These are phyloP conservation scores for Nomada ferruginata DNA, from an alignment of 2,888 invertebrate species.

Conservation along the genomic window DNA sequence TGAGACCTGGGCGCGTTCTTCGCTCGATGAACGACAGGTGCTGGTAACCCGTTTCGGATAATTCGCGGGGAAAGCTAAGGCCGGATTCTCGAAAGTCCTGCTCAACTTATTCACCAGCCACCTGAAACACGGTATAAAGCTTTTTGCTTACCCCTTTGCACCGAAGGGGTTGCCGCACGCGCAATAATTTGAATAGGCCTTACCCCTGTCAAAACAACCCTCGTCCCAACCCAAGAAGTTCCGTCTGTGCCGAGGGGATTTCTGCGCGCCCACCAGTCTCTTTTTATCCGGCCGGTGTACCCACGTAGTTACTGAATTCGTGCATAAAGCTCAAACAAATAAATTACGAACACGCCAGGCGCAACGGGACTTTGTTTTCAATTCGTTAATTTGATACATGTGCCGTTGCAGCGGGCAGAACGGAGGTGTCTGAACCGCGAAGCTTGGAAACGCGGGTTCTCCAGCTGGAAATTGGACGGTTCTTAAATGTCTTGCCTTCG, in stretches of 20 bases:
- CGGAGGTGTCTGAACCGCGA: conserved; percentile 40
- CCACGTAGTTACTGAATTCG: conserved; percentile 47
- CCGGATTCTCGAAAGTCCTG: conserved; percentile 56
- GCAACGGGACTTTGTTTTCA: conserved; percentile 39
- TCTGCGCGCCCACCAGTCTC: conserved; percentile 43
- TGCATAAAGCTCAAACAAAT: conserved; percentile 51
- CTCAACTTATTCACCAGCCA: conserved; percentile 53
- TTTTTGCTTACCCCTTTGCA: conserved; percentile 50
- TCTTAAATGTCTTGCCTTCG: background rate
- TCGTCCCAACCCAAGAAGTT: conserved; percentile 64
- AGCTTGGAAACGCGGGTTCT: conserved; percentile 24
- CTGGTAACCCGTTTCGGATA: conserved; percentile 57
- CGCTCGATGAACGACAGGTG: conserved; percentile 38
- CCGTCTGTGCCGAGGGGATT: conserved; percentile 59
- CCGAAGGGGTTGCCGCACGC: conserved; percentile 62
- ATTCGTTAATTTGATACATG: conserved; percentile 41
- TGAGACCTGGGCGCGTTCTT: background rate
- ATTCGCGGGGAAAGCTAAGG: conserved; percentile 46
- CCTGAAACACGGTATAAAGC: conserved; percentile 58
- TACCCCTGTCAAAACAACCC: conserved; percentile 70
- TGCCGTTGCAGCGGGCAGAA: conserved; percentile 10
- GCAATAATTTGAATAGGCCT: conserved; percentile 72
- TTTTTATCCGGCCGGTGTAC: conserved; percentile 60
- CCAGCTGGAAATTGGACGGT: conserved; percentile 17
- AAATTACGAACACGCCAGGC: conserved; percentile 47